Evolutionary conservation across 2,113 vertebrate genomes (phyloP), one percentile per base, ranked within the genome.

Genomic region (Diadophis punctatus): DNA sequence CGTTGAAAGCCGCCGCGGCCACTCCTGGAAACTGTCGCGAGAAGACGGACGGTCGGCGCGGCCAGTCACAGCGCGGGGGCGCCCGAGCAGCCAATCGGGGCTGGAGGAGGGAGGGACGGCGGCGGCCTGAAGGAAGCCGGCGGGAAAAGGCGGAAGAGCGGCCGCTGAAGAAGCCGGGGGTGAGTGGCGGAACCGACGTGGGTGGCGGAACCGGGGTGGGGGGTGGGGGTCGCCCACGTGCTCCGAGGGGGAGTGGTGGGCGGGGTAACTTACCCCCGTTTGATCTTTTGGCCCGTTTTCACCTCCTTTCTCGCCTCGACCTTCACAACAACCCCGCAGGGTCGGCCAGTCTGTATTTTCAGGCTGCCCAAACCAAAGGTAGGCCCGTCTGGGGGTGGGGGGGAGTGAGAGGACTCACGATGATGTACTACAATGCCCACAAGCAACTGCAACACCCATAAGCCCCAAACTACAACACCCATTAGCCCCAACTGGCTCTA

Each of bases 1-100:
- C 3, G 27, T 58, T 11, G 12, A 12, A 27, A 68, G 0, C 1
- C 3, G 14, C 39, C 7, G 16, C 25, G 1, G 56, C 0, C 0
- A 10, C 1, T 56, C 2, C 0, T 0, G 0, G 0, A 27, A 0
- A 11, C 90, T 43, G 0, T 0, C 0, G 0, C 9, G 0, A 0
- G 94, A 96, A 85, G 43, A 55, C 23, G 92, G 95, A 1, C 84
- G 4, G 0, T 60, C 16, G 1, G 0, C 0, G 4, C 23, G 0
- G 55, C 96, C 96, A 96, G 56, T 96, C 12, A 74, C 34, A 34
- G 12, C 0, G 52, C 55, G 34, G 87, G 86, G 94, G 92, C 8
- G 7, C 18, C 34, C 34, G 18, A 43, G 18, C 74, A 22, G 34
- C 74, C 74, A 80, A 80, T 80, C 34, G 8, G 34, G 8, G 34